These are phyloP conservation scores for Stegodyphus mimosarum DNA, from an alignment of 1,140 invertebrate genomes.

Conservation along the genomic window DNA sequence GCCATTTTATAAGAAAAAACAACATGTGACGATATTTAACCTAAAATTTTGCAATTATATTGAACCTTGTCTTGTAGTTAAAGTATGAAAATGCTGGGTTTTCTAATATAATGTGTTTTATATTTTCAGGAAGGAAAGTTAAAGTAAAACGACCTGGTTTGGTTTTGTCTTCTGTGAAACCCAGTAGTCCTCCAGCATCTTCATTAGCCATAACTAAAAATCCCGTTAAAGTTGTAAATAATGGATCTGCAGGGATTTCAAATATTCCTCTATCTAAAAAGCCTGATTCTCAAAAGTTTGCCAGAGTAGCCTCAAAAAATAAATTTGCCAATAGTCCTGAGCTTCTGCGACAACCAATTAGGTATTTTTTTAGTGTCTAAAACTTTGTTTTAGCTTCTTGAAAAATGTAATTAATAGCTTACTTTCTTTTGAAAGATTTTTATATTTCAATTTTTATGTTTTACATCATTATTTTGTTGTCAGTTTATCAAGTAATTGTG, in stretches of 20 bases:
- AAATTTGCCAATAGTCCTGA: constrained; percentile 5
- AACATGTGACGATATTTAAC: no score
- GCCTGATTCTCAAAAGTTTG: background rate
- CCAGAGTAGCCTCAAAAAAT: background rate
- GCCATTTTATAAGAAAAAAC: no score
- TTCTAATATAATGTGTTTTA: no score
- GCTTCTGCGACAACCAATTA: constrained; percentile 10
- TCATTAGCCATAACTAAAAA: constrained; percentile 6
- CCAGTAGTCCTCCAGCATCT: constrained; percentile 24
- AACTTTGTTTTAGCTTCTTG: background rate
- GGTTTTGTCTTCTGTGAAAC: constrained; percentile 26
- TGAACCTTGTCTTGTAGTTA: no score
- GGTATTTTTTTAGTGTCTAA: background rate
- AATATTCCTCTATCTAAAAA: constrained; percentile 1
- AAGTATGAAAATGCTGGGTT: no score
- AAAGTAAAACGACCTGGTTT: constrained; percentile 61
- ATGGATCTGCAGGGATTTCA: background rate
- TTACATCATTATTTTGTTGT: no score
- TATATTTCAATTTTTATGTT: no score
- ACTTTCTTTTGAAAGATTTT: background rate
- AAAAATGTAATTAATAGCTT: background rate
- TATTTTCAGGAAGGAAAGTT: constrained; percentile 67
- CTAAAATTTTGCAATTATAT: no score
- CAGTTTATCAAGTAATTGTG: no score
- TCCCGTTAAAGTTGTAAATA: background rate